Evolutionary conservation across 2,797 vertebrate genomes (phyloP).

Genomic region (Cirrhinus molitorella): DNA sequence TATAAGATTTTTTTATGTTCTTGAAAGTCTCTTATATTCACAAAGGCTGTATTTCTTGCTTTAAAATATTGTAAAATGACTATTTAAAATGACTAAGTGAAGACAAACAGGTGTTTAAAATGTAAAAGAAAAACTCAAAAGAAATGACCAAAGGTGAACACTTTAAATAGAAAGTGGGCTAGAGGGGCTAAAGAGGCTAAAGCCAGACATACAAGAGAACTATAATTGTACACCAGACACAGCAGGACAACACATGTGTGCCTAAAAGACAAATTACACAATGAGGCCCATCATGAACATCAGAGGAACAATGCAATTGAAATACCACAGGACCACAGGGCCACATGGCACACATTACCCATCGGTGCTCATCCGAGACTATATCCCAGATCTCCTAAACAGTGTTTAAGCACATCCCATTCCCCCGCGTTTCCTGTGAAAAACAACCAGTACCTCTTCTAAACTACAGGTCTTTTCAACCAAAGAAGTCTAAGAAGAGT

Average conservation of each 20-base stretch:
- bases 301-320: slow-evolving; percentile 52
- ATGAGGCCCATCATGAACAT: slow-evolving; percentile 52
- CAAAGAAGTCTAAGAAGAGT: slow-evolving; percentile 65
- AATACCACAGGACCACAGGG: slow-evolving; percentile 51
- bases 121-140: not conserved
- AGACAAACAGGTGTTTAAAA: not conserved
- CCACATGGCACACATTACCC: slow-evolving; percentile 64
- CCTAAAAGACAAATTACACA: slow-evolving; percentile 52
- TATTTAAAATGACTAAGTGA: not conserved
- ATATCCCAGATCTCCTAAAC: slow-evolving; percentile 20
- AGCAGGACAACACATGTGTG: slow-evolving; percentile 48
- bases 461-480: slow-evolving; percentile 67
- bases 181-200: too few relatives aligned
- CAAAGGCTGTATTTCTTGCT: not conserved
- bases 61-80: not conserved
- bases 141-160: not conserved
- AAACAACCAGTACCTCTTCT: slow-evolving; percentile 69
- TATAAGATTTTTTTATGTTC: not conserved
- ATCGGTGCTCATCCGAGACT: not conserved
- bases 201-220: slow-evolving; percentile 44
- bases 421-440: slow-evolving; percentile 39
- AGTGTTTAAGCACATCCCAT: slow-evolving; percentile 29
- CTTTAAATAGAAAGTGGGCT: not conserved
- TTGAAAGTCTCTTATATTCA: not conserved
- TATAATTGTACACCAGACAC: slow-evolving; percentile 50